These are phyloP conservation scores for Drosophila kikkawai DNA, from an alignment of 1,140 invertebrate species.

Conservation along the genomic window DNA sequence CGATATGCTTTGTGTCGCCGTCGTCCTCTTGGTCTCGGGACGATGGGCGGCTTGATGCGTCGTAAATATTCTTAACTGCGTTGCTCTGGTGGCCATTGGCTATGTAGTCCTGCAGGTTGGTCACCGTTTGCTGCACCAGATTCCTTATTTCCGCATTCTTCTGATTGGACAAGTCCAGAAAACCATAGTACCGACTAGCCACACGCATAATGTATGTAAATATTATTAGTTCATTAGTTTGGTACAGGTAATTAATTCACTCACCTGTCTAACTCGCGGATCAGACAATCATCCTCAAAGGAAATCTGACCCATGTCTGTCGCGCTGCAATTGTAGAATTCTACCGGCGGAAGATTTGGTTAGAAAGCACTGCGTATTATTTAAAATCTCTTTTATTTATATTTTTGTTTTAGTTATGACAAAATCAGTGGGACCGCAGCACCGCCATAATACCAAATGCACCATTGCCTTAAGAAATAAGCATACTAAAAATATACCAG, in stretches of 20 bases:
- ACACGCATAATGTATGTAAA: slow-evolving; percentile 12
- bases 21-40: slow-evolving; percentile 8
- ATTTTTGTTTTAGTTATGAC: slow-evolving; percentile 24
- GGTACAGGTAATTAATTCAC: neutral
- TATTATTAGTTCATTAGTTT: slow-evolving; percentile 6
- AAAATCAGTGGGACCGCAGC: slow-evolving; percentile 5
- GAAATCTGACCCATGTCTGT: slow-evolving; percentile 21
- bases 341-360: neutral
- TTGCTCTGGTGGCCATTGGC: slow-evolving; percentile 21
- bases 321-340: neutral
- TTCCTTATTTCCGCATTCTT: slow-evolving; percentile 52
- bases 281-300: slow-evolving; percentile 35
- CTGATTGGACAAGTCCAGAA: slow-evolving; percentile 55
- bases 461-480: neutral
- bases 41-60: slow-evolving; percentile 5
- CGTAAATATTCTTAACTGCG: slow-evolving; percentile 3
- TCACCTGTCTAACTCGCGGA: slow-evolving; percentile 46
- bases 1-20: slow-evolving; percentile 18
- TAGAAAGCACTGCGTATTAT: slow-evolving; percentile 19
- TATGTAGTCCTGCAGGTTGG: slow-evolving; percentile 57
- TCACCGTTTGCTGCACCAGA: slow-evolving; percentile 58
- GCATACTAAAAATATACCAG: neutral
- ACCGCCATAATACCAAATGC: neutral
- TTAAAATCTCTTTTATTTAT: slow-evolving; percentile 36
- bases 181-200: slow-evolving; percentile 64